phyloP scores from a whole-genome alignment of 2,888 invertebrate species.

The Tachina fera region DNA sequence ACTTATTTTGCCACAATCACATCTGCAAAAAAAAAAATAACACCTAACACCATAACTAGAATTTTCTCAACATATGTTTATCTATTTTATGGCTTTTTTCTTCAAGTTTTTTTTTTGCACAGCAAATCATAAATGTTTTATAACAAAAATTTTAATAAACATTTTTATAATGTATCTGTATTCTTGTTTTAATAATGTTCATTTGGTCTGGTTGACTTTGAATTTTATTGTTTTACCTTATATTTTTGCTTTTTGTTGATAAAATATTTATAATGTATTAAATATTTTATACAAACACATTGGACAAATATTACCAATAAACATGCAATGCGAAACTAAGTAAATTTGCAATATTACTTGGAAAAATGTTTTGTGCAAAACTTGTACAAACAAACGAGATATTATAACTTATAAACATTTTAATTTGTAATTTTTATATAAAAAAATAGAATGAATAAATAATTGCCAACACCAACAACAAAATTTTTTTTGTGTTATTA shows the following conservation, averaged over 20 bases:
- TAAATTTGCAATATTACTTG: background rate
- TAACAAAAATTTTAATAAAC: slow-evolving; percentile 27
- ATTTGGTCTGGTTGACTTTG: slow-evolving; percentile 18
- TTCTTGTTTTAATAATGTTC: slow-evolving; percentile 11
- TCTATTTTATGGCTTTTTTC: background rate
- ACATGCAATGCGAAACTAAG: slow-evolving; percentile 54
- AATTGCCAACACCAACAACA: slow-evolving; percentile 48
- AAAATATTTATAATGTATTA: slow-evolving; percentile 61
- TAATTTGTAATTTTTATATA: slow-evolving; percentile 51
- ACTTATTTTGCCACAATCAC: slow-evolving; percentile 5
- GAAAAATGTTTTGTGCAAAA: slow-evolving; percentile 2
- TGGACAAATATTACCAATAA: slow-evolving; percentile 59
- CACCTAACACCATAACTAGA: background rate
- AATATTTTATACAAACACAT: slow-evolving; percentile 65
- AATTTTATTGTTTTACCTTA: slow-evolving; percentile 14
- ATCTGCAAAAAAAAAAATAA: background rate
- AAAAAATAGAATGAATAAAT: slow-evolving; percentile 28
- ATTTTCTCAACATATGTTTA: slow-evolving; percentile 9
- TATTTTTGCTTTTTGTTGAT: slow-evolving; percentile 17
- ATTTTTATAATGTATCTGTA: background rate
- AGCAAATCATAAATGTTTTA: slow-evolving; percentile 43
- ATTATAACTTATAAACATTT: slow-evolving; percentile 43
- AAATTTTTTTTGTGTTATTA: background rate
- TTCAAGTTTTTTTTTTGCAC: slow-evolving; percentile 1
- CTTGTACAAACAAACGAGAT: slow-evolving; percentile 12